Percentiles rank a stretch among this genome's conserved stretches.
Evolutionary conservation across 2,113 vertebrate species (phyloP).

Genomic region (Oryzias celebensis): DNA sequence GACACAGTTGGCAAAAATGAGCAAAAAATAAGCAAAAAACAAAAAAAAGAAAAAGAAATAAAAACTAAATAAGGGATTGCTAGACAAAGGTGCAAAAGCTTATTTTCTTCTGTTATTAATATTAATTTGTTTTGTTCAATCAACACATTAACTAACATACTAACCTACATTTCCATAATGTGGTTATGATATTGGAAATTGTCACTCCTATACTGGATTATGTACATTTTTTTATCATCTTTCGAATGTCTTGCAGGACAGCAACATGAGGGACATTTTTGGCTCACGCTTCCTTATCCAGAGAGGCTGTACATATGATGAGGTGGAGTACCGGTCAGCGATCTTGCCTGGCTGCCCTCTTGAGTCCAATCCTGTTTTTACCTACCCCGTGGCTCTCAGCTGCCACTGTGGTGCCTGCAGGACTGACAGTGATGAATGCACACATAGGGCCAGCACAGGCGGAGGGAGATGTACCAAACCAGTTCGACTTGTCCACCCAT

Average conservation of each 20-base stretch:
- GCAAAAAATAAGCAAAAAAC: too few relatives aligned
- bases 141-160: too few relatives aligned
- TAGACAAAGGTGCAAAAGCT: too few relatives aligned
- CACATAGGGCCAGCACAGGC: conserved; percentile 72
- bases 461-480: conserved; percentile 84
- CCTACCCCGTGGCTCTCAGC: conserved; percentile 87
- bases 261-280: conserved; percentile 84
- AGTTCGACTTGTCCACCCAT: conserved; percentile 50
- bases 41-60: too few relatives aligned
- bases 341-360: conserved; percentile 86
- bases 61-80: too few relatives aligned
- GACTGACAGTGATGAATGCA: conserved; percentile 87
- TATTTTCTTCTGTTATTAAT: too few relatives aligned
- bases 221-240: conserved; percentile 3
- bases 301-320: conserved; percentile 87
- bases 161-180: neutral
- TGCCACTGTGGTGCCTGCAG: conserved; percentile 90
- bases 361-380: conserved; percentile 80
- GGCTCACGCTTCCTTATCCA: conserved; percentile 82
- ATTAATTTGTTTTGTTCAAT: too few relatives aligned
- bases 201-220: neutral
- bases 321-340: conserved; percentile 83
- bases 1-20: too few relatives aligned
- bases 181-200: neutral
- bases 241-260: conserved; percentile 79